Percentiles rank a stretch among this genome's conserved stretches.
Evolutionary conservation across 2,797 vertebrate genomes (phyloP).

Genomic region (Karalla daura): DNA sequence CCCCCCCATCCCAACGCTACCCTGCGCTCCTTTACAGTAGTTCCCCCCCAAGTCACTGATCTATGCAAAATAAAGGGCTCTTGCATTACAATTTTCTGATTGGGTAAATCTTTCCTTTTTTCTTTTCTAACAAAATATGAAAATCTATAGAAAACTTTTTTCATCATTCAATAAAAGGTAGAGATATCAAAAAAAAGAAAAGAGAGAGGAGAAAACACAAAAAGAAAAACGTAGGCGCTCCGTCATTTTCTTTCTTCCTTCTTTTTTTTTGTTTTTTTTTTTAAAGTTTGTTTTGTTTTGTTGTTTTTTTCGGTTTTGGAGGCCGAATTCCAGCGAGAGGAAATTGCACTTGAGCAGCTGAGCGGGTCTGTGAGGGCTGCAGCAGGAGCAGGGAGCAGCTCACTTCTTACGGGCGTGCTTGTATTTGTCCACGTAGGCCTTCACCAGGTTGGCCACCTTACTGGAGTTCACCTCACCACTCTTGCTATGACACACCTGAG

Average conservation of each 20-base stretch:
- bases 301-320: slow-evolving; percentile 78
- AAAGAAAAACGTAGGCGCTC: slow-evolving; percentile 80
- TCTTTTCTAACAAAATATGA: slow-evolving; percentile 93
- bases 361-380: slow-evolving; percentile 59
- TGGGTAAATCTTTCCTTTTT: slow-evolving; percentile 77
- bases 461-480: slow-evolving; percentile 97
- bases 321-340: slow-evolving; percentile 82
- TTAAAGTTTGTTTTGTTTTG: too few species aligned
- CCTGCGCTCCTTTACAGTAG: slow-evolving; percentile 71
- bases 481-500: slow-evolving; percentile 96
- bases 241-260: too few species aligned
- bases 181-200: slow-evolving; percentile 93
- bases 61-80: slow-evolving; percentile 88
- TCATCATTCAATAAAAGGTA: slow-evolving; percentile 83
- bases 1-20: too few species aligned
- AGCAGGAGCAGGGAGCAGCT: slow-evolving; percentile 50
- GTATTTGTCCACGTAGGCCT: slow-evolving; percentile 98
- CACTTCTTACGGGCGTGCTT: slow-evolving; percentile 92
- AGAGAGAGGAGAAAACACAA: too few species aligned
- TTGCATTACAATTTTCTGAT: slow-evolving; percentile 92
- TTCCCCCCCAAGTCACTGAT: slow-evolving; percentile 68
- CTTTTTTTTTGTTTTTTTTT: too few species aligned
- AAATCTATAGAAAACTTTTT: slow-evolving; percentile 92
- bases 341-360: slow-evolving; percentile 93
- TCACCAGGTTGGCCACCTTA: slow-evolving; percentile 97